phyloP scores from a whole-genome alignment of 2,113 vertebrate species.

The Sebastes schlegelii region DNA sequence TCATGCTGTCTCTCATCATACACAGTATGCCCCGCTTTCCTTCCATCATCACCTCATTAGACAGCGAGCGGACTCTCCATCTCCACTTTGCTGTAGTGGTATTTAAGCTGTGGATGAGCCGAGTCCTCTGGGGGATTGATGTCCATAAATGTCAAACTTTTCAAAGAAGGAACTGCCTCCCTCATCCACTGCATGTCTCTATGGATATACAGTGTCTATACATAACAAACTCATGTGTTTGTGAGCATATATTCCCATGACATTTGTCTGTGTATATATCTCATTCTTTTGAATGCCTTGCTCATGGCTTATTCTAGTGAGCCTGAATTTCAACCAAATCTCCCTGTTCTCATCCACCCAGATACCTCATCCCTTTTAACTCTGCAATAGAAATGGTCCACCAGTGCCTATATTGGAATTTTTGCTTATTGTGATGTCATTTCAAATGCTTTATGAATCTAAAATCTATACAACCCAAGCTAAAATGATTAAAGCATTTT shows the following conservation, averaged over 20 bases:
- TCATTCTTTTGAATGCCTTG: slow-evolving; percentile 4
- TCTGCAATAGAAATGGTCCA: too few relatives aligned
- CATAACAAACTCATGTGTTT: background rate
- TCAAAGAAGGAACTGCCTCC: slow-evolving; percentile 32
- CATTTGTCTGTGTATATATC: background rate
- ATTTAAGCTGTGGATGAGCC: slow-evolving; percentile 38
- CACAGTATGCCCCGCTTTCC: background rate
- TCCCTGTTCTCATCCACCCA: too few relatives aligned
- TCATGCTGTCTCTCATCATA: slow-evolving; percentile 40
- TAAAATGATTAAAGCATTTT: too few relatives aligned
- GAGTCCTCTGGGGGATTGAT: slow-evolving; percentile 36
- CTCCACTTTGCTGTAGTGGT: slow-evolving; percentile 23
- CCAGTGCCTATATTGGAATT: too few relatives aligned
- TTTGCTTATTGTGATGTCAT: too few relatives aligned
- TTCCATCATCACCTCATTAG: slow-evolving; percentile 54
- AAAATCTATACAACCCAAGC: too few relatives aligned
- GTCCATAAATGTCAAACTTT: slow-evolving; percentile 49
- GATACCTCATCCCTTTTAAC: too few relatives aligned
- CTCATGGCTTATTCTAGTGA: too few relatives aligned
- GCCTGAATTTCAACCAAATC: too few relatives aligned
- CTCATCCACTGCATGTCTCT: background rate
- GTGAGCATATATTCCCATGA: background rate
- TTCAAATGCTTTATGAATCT: too few relatives aligned
- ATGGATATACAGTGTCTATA: background rate
- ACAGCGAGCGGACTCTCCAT: slow-evolving; percentile 34